Evolutionary conservation across 2,113 vertebrate species (phyloP).

Genomic region (Anarrhichthys ocellatus): DNA sequence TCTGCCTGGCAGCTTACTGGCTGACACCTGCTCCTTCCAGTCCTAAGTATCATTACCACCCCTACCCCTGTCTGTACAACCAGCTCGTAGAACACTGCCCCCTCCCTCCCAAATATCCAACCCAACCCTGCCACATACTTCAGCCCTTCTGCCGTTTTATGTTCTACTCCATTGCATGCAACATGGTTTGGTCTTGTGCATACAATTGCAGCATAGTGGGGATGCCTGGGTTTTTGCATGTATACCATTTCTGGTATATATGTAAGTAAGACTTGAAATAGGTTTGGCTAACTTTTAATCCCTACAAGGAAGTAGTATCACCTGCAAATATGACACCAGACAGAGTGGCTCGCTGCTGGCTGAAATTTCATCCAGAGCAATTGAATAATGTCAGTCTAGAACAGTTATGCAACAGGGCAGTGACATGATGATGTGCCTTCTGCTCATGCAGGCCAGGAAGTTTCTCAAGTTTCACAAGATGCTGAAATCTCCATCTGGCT

Average conservation of each 20-base stretch:
- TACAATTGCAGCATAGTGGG: background rate
- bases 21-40: slow-evolving; percentile 64
- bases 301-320: background rate
- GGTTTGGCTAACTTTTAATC: background rate
- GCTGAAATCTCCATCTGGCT: slow-evolving; percentile 6
- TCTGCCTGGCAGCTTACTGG: slow-evolving; percentile 43
- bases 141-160: background rate
- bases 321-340: slow-evolving; percentile 17
- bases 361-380: slow-evolving; percentile 42
- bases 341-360: slow-evolving; percentile 22
- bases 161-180: background rate
- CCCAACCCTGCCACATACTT: background rate
- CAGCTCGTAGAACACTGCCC: background rate
- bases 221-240: background rate
- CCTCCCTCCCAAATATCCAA: background rate
- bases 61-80: background rate
- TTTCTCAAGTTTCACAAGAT: slow-evolving; percentile 38
- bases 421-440: slow-evolving; percentile 43
- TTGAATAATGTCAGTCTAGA: slow-evolving; percentile 29
- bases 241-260: background rate
- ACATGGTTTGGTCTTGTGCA: background rate
- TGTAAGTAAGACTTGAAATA: background rate
- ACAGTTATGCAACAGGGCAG: slow-evolving; percentile 67
- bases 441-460: slow-evolving; percentile 13
- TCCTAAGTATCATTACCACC: slow-evolving; percentile 23